These are phyloP conservation scores for Zonitis immaculata DNA, from an alignment of 2,888 invertebrate species.

Conservation along the genomic window DNA sequence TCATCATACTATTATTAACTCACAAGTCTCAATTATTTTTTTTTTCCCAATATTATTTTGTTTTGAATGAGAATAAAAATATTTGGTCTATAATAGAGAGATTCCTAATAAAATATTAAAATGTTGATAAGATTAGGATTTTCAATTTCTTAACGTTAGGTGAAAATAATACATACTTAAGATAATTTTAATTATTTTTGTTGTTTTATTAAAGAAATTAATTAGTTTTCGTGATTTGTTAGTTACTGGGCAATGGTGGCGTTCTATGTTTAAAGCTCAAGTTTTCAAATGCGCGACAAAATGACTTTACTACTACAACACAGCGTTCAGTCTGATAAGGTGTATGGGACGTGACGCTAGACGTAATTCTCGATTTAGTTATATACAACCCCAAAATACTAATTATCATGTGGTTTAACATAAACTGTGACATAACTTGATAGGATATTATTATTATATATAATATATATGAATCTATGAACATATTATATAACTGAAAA, in stretches of 20 bases:
- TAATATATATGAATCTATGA: too few species aligned
- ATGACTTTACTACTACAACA: constrained; percentile 17
- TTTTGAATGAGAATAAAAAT: too few species aligned
- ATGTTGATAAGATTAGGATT: too few species aligned
- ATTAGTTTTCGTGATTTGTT: neutral
- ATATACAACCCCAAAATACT: constrained; percentile 6
- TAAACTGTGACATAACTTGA: constrained; percentile 18
- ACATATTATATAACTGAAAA: too few species aligned
- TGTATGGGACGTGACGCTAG: constrained; percentile 21
- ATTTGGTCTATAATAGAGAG: too few species aligned
- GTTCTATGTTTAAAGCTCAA: constrained; percentile 19
- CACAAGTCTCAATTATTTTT: neutral
- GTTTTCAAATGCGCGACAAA: constrained; percentile 24
- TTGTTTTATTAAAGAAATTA: too few species aligned
- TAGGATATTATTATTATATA: too few species aligned
- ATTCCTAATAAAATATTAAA: too few species aligned
- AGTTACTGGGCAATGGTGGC: constrained; percentile 12
- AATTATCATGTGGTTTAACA: constrained; percentile 16
- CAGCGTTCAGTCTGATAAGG: constrained; percentile 22
- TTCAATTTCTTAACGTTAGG: too few species aligned
- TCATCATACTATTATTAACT: neutral
- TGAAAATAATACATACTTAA: too few species aligned
- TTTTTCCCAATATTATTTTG: neutral
- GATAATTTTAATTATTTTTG: too few species aligned
- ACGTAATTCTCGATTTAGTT: constrained; percentile 12